Evolutionary conservation across 2,113 vertebrate genomes (phyloP).

Genomic region (Chunga burmeisteri): DNA sequence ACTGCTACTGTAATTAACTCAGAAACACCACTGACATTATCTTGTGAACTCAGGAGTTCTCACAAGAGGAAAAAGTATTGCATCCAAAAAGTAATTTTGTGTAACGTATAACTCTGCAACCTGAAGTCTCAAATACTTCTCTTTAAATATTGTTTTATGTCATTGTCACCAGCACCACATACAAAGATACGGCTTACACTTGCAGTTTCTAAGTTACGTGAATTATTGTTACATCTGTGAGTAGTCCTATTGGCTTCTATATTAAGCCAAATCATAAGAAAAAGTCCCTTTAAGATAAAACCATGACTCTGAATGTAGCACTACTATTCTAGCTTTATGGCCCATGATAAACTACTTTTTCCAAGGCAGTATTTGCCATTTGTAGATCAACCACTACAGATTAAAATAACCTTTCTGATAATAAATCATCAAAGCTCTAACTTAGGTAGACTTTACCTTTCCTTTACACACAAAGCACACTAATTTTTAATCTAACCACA

Average conservation of each 20-base stretch:
- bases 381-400: conserved; percentile 36
- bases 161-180: not conserved
- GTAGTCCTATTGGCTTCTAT: not conserved
- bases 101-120: not conserved
- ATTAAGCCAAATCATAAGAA: not conserved
- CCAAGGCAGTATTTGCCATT: conserved; percentile 21
- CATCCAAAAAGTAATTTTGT: not conserved
- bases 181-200: not conserved
- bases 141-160: not conserved
- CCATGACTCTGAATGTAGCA: not conserved
- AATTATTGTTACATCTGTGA: not conserved
- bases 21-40: not conserved
- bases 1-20: not conserved
- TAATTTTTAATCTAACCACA: conserved; percentile 43
- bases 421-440: conserved; percentile 13
- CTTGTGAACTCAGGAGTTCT: not conserved
- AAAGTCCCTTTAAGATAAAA: not conserved
- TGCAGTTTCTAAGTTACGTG: not conserved
- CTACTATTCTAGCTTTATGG: not conserved
- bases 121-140: not conserved
- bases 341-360: not conserved
- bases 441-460: not conserved
- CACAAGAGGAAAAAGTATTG: not conserved
- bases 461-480: not conserved
- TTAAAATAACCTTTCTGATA: conserved; percentile 39